Evolutionary conservation across 2,113 vertebrate species (phyloP).

Genomic region (Opisthocomus hoazin): DNA sequence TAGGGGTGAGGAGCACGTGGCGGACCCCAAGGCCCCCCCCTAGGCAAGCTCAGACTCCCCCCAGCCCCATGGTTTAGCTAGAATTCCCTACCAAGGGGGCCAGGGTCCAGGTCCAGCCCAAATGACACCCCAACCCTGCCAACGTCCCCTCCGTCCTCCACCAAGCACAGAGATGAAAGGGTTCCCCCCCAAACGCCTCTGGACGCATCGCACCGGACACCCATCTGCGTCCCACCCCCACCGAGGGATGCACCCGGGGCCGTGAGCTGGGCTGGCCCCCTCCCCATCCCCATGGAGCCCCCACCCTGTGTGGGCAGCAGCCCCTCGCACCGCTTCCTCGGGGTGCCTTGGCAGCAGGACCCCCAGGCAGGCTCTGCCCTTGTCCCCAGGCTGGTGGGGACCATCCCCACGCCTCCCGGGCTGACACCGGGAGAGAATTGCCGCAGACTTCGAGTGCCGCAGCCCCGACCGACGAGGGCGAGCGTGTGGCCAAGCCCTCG

Average conservation of each 20-base stretch:
- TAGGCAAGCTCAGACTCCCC: not conserved
- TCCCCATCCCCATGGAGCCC: not conserved
- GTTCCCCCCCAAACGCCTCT: not conserved
- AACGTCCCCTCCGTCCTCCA: no score
- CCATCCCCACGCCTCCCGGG: not conserved
- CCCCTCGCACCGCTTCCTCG: accelerated
- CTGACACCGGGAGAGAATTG: not conserved
- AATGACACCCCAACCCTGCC: not conserved
- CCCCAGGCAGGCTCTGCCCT: not conserved
- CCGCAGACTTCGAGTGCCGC: not conserved
- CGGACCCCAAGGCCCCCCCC: accelerated
- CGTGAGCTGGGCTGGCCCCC: not conserved
- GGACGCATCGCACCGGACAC: accelerated
- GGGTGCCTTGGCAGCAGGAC: not conserved
- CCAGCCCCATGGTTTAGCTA: not conserved
- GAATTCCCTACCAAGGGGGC: not conserved
- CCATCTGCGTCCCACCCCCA: not conserved
- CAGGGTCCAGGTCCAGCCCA: not conserved
- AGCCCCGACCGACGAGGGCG: not conserved
- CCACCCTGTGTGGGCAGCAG: not conserved
- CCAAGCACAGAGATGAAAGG: not conserved
- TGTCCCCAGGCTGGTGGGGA: not conserved
- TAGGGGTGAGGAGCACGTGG: not conserved
- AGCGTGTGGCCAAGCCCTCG: not conserved
- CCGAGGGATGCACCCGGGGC: accelerated